These are phyloP conservation scores for Frieseomelitta varia DNA, from an alignment of 1,140 invertebrate species.

Conservation along the genomic window DNA sequence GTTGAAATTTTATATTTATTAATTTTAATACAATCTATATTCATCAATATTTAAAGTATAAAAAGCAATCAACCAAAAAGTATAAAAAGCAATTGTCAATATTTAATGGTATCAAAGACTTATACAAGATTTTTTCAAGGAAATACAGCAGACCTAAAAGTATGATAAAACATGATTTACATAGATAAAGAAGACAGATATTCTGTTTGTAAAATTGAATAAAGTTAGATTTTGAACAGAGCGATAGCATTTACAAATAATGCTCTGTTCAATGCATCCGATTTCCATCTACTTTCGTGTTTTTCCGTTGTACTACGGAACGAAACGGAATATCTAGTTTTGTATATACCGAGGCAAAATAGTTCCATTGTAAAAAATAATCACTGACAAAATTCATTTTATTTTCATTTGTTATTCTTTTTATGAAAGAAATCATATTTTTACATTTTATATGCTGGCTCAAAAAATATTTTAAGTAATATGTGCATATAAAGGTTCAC, in stretches of 20 bases:
- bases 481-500: not conserved
- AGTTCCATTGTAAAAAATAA: not conserved
- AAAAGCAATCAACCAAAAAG: too few species aligned
- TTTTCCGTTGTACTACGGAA: too few species aligned
- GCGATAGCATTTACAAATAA: conserved; percentile 45
- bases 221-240: conserved; percentile 21
- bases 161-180: not conserved
- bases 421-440: not conserved
- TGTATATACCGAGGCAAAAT: not conserved
- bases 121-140: not conserved
- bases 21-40: too few species aligned
- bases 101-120: not conserved
- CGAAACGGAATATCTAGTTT: too few species aligned
- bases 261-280: not conserved
- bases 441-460: not conserved
- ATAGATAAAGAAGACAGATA: conserved; percentile 4
- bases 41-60: too few species aligned
- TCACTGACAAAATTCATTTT: not conserved
- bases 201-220: conserved; percentile 2
- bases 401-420: not conserved
- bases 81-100: too few species aligned
- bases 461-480: not conserved
- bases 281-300: not conserved
- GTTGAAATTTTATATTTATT: too few species aligned
- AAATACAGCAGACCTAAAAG: not conserved